phyloP scores from a whole-genome alignment of 2,797 vertebrate species.

The Pyrocephalus nanus region DNA sequence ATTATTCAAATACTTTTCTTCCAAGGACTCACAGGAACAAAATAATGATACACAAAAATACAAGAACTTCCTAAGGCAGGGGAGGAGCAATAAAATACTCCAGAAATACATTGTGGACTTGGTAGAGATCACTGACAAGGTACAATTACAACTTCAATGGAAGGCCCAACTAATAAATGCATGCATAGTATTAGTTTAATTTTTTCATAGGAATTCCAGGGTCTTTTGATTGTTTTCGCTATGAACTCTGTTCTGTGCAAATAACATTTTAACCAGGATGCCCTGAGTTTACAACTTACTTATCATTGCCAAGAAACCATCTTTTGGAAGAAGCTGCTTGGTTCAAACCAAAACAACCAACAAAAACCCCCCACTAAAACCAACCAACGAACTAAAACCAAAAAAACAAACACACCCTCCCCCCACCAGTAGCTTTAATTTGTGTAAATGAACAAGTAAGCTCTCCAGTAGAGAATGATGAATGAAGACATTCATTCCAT shows the following conservation, averaged over 20 bases:
- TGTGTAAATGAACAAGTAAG: not conserved
- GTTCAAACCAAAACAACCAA: not conserved
- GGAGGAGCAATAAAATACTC: not conserved
- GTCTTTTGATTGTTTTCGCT: not conserved
- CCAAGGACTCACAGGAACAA: not conserved
- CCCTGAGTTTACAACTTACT: not conserved
- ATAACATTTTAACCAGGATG: not conserved
- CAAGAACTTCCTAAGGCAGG: not conserved
- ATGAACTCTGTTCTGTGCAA: not conserved
- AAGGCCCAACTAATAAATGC: not conserved
- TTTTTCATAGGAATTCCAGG: not conserved
- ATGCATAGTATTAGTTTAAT: not conserved
- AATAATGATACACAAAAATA: not conserved
- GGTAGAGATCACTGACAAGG: not conserved
- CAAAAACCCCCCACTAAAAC: not conserved
- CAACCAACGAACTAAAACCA: not conserved
- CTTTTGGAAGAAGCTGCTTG: not conserved
- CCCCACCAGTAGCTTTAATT: not conserved
- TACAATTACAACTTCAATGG: slow-evolving; percentile 1
- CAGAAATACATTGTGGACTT: not conserved
- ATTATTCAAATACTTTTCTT: not conserved
- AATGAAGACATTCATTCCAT: not conserved
- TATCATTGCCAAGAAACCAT: not conserved
- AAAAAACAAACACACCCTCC: not conserved
- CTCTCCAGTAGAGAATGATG: not conserved